Percentiles rank a stretch among this genome's conserved stretches.
Conservation (phyloP, 1,140 invertebrate genomes). For the Drosophila mauritiana region DNA sequence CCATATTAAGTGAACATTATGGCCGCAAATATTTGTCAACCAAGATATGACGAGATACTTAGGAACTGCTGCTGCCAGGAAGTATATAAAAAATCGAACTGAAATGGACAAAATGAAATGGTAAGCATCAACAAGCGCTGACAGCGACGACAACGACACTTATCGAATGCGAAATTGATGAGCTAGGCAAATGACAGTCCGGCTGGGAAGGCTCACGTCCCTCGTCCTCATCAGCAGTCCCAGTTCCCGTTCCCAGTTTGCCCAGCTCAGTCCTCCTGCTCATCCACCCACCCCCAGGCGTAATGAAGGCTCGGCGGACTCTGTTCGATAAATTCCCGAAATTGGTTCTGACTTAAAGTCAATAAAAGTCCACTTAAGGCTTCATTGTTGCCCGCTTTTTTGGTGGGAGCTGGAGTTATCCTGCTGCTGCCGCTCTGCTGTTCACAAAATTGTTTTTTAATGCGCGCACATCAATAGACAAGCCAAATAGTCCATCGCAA, state of each 20-base stretch:
- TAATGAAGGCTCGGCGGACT: conserved; percentile 73
- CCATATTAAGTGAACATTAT: no score
- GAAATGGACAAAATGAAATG: conserved; percentile 22
- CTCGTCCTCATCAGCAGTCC: conserved; percentile 21
- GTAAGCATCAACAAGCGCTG: conserved; percentile 35
- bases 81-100: conserved; percentile 20
- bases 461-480: conserved; percentile 79
- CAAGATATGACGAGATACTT: background rate
- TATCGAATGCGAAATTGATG: conserved; percentile 80
- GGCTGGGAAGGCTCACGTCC: conserved; percentile 32
- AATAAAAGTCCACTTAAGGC: conserved; percentile 83
- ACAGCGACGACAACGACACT: conserved; percentile 50
- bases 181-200: conserved; percentile 72
- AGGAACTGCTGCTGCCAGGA: conserved; percentile 3
- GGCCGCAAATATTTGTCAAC: no score
- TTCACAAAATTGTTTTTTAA: conserved; percentile 82
- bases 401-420: conserved; percentile 13
- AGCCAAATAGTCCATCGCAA: conserved; percentile 77
- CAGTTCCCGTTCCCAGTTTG: background rate
- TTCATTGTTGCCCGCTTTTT: conserved; percentile 68
- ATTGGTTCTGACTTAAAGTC: conserved; percentile 82
- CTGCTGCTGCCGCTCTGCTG: conserved; percentile 32
- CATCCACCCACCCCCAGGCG: conserved; percentile 43
- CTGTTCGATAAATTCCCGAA: conserved; percentile 80
- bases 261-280: background rate